A percentile compares a stretch with the other conserved stretches of the same genome.
phyloP scores from a whole-genome alignment of 1,140 invertebrate genomes.

The Copidosoma floridanum region DNA sequence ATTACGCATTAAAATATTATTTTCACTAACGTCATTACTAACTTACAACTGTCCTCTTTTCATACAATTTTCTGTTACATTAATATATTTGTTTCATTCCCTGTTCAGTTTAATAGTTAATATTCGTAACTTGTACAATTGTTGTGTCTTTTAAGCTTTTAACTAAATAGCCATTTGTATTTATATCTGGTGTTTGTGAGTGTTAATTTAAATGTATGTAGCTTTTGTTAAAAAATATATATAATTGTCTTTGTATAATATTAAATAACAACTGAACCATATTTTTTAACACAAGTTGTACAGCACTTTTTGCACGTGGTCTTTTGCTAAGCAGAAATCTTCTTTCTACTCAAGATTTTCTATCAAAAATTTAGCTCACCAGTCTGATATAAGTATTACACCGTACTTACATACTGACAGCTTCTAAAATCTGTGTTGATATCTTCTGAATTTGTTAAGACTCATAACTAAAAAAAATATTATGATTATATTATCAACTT shows the following conservation, averaged over 20 bases:
- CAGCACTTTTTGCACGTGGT: slow-evolving; percentile 24
- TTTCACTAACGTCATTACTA: not conserved
- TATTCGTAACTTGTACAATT: not conserved
- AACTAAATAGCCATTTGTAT: not conserved
- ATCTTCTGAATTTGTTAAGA: not conserved
- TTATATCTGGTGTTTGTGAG: no score
- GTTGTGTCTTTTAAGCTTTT: not conserved
- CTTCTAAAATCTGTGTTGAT: not conserved
- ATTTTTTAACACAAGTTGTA: slow-evolving; percentile 12
- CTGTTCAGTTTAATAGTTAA: slow-evolving; percentile 10
- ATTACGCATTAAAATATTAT: not conserved
- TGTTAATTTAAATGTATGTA: no score
- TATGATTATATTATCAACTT: slow-evolving; percentile 1
- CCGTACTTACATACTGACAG: not conserved
- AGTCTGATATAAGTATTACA: no score
- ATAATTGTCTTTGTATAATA: no score
- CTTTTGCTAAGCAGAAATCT: slow-evolving; percentile 5
- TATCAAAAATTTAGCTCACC: not conserved
- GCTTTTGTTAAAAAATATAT: slow-evolving; percentile 15
- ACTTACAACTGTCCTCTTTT: no score
- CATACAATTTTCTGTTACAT: not conserved
- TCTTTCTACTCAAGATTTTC: not conserved
- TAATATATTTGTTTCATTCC: slow-evolving; percentile 1
- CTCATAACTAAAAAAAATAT: no score
- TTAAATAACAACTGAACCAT: not conserved